These are phyloP conservation scores for Tyria jacobaeae DNA, from an alignment of 2,888 invertebrate species.

Conservation along the genomic window DNA sequence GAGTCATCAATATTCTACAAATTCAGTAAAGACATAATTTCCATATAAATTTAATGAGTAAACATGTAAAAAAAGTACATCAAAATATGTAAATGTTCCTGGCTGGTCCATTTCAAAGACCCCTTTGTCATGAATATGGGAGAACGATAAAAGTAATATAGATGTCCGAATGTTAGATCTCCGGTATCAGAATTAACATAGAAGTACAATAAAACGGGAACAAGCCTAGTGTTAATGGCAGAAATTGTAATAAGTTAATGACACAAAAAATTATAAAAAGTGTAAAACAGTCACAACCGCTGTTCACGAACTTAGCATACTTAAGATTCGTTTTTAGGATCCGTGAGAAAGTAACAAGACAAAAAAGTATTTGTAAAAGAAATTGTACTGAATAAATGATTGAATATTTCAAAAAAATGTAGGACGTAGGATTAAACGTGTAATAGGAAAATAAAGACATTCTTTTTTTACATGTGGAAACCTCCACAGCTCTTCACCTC, in stretches of 20 bases:
- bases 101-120: conserved; percentile 15
- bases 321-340: conserved; percentile 56
- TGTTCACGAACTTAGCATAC: conserved; percentile 54
- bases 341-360: not conserved
- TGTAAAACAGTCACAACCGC: conserved; percentile 48
- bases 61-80: conserved; percentile 7
- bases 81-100: conserved; percentile 21
- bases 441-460: not conserved
- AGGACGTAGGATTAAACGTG: not conserved
- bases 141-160: conserved; percentile 19
- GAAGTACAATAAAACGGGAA: conserved; percentile 25
- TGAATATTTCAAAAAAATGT: no score
- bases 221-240: conserved; percentile 8
- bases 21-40: not conserved
- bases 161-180: conserved; percentile 9
- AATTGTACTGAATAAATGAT: not conserved
- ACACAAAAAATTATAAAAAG: conserved; percentile 54
- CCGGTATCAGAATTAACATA: conserved; percentile 35
- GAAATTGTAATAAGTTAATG: conserved; percentile 38
- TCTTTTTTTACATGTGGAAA: no score
- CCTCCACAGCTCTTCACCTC: no score
- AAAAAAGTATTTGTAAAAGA: not conserved
- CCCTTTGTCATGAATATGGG: conserved; percentile 14
- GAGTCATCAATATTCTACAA: not conserved
- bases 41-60: not conserved